Base-by-base conservation (phyloP, 2,113 vertebrate species). In the Myotis yumanensis region DNA sequence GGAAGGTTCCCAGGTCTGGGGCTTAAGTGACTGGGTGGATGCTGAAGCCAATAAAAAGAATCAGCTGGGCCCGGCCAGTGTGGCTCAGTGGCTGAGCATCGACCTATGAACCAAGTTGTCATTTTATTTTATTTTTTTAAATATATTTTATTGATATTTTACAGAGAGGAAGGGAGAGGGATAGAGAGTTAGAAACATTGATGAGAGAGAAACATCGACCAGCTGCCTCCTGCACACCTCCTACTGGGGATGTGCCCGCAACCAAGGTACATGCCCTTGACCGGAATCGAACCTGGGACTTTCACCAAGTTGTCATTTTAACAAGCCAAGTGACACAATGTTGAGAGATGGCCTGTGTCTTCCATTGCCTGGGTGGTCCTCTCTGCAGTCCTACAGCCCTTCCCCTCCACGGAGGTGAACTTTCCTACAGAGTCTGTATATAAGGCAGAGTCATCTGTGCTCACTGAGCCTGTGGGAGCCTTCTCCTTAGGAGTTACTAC, bases 361-460 rank as follows among this genome's bases (percentile, higher is more conserved):
- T 68, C 10, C 85, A 57, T 69, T 90, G 54, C 22, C 95, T 93
- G 95, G n/a, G 86, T 89, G 28, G 87, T 84, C 91, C 46, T 97
- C 82, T 95, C 90, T 35, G 0, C 18, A 57, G 91, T 96, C 95
- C 95, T 86, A 46, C 22, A 95, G 32, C 30, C n/a, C 37, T 92
- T 62, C 66, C 86, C 75, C 76, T n/a, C 18, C 46, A 54, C 76
- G n/a, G 89, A 77, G n/a, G 75, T 82, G 90, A 73, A 89, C 93
- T 7, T 96, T 87, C 93, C 96, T 75, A 40, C 40, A 84, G 11
- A 93, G 51, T 37, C 82, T 43, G 92, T 40, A 68, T 30, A 25
- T 91, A 93, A n/a, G 3, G 62, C 68, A 86, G 4, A 92, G 76
- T 94, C 95, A 52, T 72, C 90, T 71, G 88, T 43, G 80, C 83